Conservation (phyloP, 2,888 invertebrate genomes). For the Drosophila rellima region DNA sequence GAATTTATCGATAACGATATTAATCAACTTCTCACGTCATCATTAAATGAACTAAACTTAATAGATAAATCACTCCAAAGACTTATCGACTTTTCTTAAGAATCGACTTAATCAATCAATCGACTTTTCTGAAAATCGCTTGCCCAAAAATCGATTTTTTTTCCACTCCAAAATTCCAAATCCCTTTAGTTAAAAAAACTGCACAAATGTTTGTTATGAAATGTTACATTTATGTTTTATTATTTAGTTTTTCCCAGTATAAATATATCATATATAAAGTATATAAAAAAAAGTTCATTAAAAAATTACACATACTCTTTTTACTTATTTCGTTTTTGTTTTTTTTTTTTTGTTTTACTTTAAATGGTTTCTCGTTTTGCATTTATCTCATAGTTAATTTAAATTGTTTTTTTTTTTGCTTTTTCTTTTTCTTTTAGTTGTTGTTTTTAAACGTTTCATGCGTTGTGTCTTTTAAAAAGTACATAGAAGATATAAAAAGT, state of each 20-base stretch:
- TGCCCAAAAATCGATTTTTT: too few species aligned
- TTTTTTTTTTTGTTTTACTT: conserved; percentile 31
- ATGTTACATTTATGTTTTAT: conserved; percentile 76
- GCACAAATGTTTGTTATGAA: conserved; percentile 68
- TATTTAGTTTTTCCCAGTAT: conserved; percentile 73
- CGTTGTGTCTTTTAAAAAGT: conserved; percentile 70
- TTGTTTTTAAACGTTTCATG: conserved; percentile 53
- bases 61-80: too few species aligned
- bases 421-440: conserved; percentile 25
- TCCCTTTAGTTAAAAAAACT: background rate
- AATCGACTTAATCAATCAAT: too few species aligned
- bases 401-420: conserved; percentile 21
- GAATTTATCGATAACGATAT: too few species aligned
- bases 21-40: too few species aligned
- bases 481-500: conserved; percentile 43
- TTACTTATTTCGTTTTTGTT: conserved; percentile 7
- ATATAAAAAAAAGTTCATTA: conserved; percentile 78
- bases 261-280: conserved; percentile 77
- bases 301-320: conserved; percentile 76
- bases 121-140: too few species aligned
- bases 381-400: conserved; percentile 42
- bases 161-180: too few species aligned
- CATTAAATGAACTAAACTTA: too few species aligned
- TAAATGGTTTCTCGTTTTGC: conserved; percentile 46
- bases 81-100: too few species aligned